Base-by-base conservation (phyloP, 2,888 invertebrate genomes). In the Heliconius ethilla region DNA sequence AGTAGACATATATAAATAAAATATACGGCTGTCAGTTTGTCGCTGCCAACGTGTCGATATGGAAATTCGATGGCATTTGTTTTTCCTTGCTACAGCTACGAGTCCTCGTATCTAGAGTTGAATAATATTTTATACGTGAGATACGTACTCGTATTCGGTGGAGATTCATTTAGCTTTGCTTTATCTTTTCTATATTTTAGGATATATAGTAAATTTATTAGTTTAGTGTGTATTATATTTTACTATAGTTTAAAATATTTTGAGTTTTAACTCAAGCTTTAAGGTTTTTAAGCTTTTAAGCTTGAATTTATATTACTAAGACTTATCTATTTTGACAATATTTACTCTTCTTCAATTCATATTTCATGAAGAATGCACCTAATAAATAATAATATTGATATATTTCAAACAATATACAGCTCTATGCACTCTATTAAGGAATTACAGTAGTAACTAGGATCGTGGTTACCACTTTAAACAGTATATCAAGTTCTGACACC, bases 51-150 rank as follows among this genome's bases (percentile, higher is more conserved):
- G 70, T 70, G 65, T 73, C 75, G 73, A 75, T 79, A 79, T 79
- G 77, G 65, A 75, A 70, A 79, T 79, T 69, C 25, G 75, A 79
- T 77, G 72, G 27, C 37, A 74, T 78, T 78, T 78, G 63, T 66
- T 75, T 67, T 63, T 75, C 55, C 65, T 45, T n/a, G 62, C 55
- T 75, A 74, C 62, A 18, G 74, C 74, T 40, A 45, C 63, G 63
- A 25, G 62, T 45, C 62, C 45, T 65, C 74, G 27, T 74, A 7
- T 72, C 51, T 75, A 25, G 70, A 69, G n/a, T 65, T 18, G 40
- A 63, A 65, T 74, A 74, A 74, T 45, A 40, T 74, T 33, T 72
- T 72, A 63, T 74, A 40, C 63, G n/a, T 33, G 63, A 63, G 74
- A 67, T 67, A 67, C 6, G 13, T 25, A 51, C 27, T 67, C 40